A percentile compares a stretch with the other conserved stretches of the same genome.
phyloP scores from a whole-genome alignment of 2,113 vertebrate genomes.

The Chrysochloris asiatica region DNA sequence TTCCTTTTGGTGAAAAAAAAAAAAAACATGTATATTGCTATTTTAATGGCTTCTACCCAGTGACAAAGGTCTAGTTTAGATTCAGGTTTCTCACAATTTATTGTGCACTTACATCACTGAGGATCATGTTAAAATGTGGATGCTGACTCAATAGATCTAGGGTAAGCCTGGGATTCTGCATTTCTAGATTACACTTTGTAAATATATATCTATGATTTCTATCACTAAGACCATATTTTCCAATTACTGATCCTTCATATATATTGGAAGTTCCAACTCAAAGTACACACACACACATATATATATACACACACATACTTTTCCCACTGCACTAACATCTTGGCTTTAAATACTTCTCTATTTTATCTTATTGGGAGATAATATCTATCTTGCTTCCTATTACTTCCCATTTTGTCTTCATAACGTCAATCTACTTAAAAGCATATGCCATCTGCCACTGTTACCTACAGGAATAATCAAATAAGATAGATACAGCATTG shows the following conservation, averaged over 20 bases:
- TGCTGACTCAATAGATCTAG: no score
- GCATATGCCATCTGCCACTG: neutral
- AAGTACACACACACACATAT: neutral
- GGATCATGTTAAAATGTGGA: no score
- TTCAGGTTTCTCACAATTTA: neutral
- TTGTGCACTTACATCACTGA: no score
- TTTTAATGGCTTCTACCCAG: neutral
- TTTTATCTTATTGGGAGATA: constrained; percentile 39
- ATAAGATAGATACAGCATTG: no score
- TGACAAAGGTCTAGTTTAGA: constrained; percentile 31
- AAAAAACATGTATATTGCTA: no score
- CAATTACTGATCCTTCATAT: no score
- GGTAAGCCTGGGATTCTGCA: no score
- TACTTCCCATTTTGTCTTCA: constrained; percentile 17
- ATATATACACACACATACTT: neutral
- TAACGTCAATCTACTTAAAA: neutral
- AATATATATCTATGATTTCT: no score
- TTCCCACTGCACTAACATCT: constrained; percentile 28
- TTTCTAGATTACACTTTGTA: no score
- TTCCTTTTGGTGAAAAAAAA: neutral
- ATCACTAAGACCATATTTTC: no score
- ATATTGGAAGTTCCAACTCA: no score
- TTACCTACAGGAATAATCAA: no score
- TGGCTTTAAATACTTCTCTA: constrained; percentile 9
- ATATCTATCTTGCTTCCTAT: neutral